phyloP scores from a whole-genome alignment of 1,140 invertebrate species.

The Drosophila murphyi region DNA sequence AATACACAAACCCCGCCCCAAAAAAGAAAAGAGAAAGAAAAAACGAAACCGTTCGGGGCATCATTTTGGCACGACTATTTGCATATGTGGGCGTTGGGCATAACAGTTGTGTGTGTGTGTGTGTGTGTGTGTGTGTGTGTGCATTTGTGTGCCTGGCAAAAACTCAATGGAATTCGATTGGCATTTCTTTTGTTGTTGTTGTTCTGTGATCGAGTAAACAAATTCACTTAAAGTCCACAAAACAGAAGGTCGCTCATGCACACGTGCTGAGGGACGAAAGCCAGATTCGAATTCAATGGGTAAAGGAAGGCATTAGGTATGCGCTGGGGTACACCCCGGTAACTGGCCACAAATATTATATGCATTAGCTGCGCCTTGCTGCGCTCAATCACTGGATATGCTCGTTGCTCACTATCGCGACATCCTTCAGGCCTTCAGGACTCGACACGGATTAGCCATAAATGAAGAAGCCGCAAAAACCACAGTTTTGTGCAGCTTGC shows the following conservation, averaged over 20 bases:
- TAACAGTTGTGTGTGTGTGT: constrained; percentile 13
- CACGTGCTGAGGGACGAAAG: constrained; percentile 35
- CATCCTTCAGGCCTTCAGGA: not conserved
- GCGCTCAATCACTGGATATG: constrained; percentile 33
- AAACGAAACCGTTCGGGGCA: constrained; percentile 23
- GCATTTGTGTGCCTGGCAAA: constrained; percentile 21
- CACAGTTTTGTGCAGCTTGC: no score
- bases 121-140: constrained; percentile 13
- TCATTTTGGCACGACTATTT: constrained; percentile 60
- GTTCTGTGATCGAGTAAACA: constrained; percentile 69
- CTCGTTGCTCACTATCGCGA: not conserved
- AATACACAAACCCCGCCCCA: not conserved
- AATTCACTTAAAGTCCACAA: constrained; percentile 69
- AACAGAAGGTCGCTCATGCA: constrained; percentile 57
- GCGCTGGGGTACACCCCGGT: constrained; percentile 7
- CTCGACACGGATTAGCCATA: not conserved
- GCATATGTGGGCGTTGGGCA: constrained; percentile 67
- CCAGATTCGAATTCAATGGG: constrained; percentile 34
- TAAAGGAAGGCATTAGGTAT: constrained; percentile 54
- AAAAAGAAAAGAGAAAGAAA: not conserved
- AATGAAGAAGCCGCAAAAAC: no score
- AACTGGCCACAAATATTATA: constrained; percentile 45
- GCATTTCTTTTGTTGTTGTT: constrained; percentile 40
- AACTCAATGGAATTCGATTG: constrained; percentile 78
- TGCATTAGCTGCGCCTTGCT: constrained; percentile 43